Evolutionary conservation across 2,113 vertebrate genomes (phyloP), one percentile per base, ranked within the genome.

Genomic region (Oxyruncus cristatus): DNA sequence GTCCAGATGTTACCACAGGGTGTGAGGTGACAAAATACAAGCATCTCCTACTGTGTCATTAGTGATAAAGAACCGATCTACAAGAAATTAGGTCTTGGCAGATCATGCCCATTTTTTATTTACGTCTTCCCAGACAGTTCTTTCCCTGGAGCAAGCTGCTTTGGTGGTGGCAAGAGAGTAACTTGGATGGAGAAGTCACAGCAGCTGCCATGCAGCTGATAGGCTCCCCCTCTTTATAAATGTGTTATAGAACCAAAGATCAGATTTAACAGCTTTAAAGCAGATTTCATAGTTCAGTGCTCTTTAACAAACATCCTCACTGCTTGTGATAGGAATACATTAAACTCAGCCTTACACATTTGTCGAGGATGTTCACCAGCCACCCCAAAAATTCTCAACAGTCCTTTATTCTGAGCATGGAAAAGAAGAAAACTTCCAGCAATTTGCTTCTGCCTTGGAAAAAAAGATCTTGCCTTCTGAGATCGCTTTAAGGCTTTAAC

Each of bases 241-340:
- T 0, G 0, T 47, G 35, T 30, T 6, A 3, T 37, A 61, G 41
- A 88, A 79, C 21, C 47, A 75, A 59, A 74, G n/a, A 77, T 65
- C 53, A 65, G 58, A 73, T 85, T 73, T 70, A 56, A 41, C n/a
- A 49, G 49, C 58, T 92, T 92, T 85, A 65, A 92, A 62, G 22
- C 33, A 58, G 37, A 7, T 83, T 90, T 92, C 0, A 0, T 50
- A 72, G 12, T 66, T 85, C 63, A 33, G 24, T 78, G 41, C 56
- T 82, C 49, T 79, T 68, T 83, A 55, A 72, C 65, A 65, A 82
- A 53, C 0, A 0, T 68, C 58, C 44, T 73, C 46, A 24, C 37
- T 1, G 0, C 26, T 75, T 93, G 32, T 66, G 41, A 66, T n/a
- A 53, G 67, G 39, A 85, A 37, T 72, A 28, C 41, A 33, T 89